Evolutionary conservation across 1,140 invertebrate genomes (phyloP).

Genomic region (Temnothorax nylanderi): DNA sequence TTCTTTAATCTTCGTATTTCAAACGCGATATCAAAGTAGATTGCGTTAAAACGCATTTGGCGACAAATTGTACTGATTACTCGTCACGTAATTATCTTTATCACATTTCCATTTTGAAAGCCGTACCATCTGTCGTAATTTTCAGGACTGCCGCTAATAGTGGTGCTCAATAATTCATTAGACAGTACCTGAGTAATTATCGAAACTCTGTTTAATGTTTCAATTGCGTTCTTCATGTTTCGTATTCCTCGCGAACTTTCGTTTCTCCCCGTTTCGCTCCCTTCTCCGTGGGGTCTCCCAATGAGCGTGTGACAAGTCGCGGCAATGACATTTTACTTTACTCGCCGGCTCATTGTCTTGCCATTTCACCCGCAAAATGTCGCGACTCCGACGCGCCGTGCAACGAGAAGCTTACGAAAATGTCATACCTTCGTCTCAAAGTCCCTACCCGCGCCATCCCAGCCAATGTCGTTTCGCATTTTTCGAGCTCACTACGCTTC

Average conservation of each 20-base stretch:
- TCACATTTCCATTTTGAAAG: conserved; percentile 21
- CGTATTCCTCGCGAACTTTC: conserved; percentile 10
- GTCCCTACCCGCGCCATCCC: conserved; percentile 11
- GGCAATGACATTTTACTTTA: conserved; percentile 71
- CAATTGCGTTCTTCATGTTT: neutral
- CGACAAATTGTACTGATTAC: conserved; percentile 9
- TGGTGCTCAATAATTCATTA: conserved; percentile 25
- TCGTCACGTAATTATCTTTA: conserved; percentile 16
- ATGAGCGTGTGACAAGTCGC: conserved; percentile 55
- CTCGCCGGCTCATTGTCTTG: conserved; percentile 54
- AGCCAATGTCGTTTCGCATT: conserved; percentile 56
- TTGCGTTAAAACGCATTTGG: conserved; percentile 19
- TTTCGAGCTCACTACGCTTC: conserved; percentile 42
- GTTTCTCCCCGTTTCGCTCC: neutral
- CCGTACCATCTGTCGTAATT: neutral
- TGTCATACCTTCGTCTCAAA: conserved; percentile 61
- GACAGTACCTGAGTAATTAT: conserved; percentile 2
- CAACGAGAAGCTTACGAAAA: conserved; percentile 57
- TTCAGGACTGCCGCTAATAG: conserved; percentile 6
- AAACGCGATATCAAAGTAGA: neutral
- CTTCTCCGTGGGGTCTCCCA: neutral
- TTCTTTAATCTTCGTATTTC: neutral
- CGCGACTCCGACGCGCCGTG: conserved; percentile 16
- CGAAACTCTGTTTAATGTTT: conserved; percentile 37
- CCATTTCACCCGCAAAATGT: conserved; percentile 72